Evolutionary conservation across 2,797 vertebrate species (phyloP).

Genomic region (Enteromius viviparus): DNA sequence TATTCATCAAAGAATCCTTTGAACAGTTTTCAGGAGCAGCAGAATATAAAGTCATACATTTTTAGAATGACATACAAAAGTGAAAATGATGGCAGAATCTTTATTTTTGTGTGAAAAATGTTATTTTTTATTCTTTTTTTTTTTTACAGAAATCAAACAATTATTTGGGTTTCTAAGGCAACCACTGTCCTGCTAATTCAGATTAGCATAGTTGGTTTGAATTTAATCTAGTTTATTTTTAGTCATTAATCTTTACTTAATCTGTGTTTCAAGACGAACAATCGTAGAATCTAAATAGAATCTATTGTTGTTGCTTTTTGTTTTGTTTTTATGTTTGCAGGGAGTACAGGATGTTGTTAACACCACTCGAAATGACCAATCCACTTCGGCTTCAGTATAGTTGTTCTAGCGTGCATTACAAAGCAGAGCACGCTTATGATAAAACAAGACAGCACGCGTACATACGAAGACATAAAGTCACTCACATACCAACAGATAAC

Average conservation of each 20-base stretch:
- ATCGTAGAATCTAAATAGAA: neutral
- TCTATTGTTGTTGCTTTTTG: neutral
- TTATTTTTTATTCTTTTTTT: neutral
- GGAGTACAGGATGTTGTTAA: neutral
- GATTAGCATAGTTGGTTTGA: too few species aligned
- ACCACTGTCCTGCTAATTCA: too few species aligned
- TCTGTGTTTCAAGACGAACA: too few species aligned
- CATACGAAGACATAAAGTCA: neutral
- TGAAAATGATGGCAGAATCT: neutral
- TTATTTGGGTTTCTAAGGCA: neutral
- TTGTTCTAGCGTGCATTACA: neutral
- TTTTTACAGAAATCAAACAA: neutral
- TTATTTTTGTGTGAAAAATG: neutral
- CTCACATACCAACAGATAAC: constrained; percentile 35
- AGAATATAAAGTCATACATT: neutral
- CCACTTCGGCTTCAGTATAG: neutral
- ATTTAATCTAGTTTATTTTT: too few species aligned
- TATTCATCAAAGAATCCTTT: neutral
- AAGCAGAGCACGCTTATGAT: neutral
- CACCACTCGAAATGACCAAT: neutral
- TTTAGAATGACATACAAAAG: neutral
- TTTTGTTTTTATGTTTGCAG: neutral
- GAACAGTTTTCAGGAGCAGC: neutral
- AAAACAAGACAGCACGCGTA: neutral
- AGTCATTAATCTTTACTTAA: too few species aligned